phyloP scores from a whole-genome alignment of 1,140 invertebrate genomes.

The Leptinotarsa defecta region DNA sequence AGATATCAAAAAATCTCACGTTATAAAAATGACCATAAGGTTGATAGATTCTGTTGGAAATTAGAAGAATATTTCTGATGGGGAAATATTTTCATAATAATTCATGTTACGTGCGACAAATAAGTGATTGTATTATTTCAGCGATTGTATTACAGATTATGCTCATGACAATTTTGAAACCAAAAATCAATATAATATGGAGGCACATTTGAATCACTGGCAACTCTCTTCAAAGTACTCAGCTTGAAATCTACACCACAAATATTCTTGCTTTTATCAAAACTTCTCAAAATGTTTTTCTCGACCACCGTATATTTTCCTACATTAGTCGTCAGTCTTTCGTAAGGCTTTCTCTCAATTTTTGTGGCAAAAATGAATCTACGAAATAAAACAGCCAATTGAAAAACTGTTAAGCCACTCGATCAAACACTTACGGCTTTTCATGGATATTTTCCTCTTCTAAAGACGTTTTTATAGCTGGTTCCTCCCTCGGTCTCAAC shows the following conservation, averaged over 20 bases:
- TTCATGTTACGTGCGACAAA: no score
- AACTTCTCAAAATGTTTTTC: conserved; percentile 27
- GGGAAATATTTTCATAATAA: no score
- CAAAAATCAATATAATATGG: conserved; percentile 30
- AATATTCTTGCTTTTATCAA: conserved; percentile 37
- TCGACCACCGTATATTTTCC: conserved; percentile 24
- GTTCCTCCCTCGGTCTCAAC: background rate
- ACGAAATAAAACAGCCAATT: no score
- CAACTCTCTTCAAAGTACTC: conserved; percentile 27
- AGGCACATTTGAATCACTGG: conserved; percentile 29
- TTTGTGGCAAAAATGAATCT: conserved; percentile 35
- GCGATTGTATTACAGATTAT: background rate
- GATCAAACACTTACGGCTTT: background rate
- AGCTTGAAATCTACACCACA: conserved; percentile 33
- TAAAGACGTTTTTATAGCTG: conserved; percentile 1
- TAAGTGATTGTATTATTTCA: no score
- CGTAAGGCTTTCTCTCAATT: conserved; percentile 30
- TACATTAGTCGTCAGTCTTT: conserved; percentile 17
- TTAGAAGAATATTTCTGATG: no score
- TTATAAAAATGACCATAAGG: no score
- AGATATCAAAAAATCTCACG: no score
- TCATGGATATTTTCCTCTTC: background rate
- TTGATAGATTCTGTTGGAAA: no score
- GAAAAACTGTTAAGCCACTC: no score
- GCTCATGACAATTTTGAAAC: conserved; percentile 16